phyloP scores from a whole-genome alignment of 2,113 vertebrate species.

The Laticauda laticaudata region DNA sequence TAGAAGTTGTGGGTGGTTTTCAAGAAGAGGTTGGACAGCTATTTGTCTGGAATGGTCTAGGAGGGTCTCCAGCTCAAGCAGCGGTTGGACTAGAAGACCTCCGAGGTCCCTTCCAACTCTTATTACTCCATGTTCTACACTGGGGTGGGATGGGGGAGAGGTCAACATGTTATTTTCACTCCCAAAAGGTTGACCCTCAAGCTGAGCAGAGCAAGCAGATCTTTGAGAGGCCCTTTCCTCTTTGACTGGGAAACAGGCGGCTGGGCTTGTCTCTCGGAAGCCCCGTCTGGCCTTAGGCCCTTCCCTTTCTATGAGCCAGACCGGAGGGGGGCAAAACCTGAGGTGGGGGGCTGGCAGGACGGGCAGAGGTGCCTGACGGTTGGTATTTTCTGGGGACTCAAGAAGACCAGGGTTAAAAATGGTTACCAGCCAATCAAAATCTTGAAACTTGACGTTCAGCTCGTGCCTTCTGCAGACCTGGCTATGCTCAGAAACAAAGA shows the following conservation, averaged over 20 bases:
- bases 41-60: neutral
- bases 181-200: neutral
- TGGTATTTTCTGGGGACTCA: neutral
- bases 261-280: neutral
- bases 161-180: neutral
- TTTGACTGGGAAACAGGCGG: neutral
- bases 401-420: neutral
- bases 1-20: neutral
- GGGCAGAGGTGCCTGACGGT: neutral
- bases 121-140: neutral
- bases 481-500: constrained; percentile 64
- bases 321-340: neutral
- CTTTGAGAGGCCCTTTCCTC: neutral
- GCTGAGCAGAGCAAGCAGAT: neutral
- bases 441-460: constrained; percentile 94
- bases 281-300: neutral
- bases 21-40: neutral
- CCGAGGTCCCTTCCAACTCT: neutral
- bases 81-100: neutral
- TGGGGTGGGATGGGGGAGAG: rapidly evolving
- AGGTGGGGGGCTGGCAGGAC: neutral
- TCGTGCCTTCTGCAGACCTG: constrained; percentile 90
- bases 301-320: rapidly evolving
- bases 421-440: constrained; percentile 94
- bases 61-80: neutral